Conservation (phyloP, 1,140 invertebrate species). For the Leptopilina clavipes region DNA sequence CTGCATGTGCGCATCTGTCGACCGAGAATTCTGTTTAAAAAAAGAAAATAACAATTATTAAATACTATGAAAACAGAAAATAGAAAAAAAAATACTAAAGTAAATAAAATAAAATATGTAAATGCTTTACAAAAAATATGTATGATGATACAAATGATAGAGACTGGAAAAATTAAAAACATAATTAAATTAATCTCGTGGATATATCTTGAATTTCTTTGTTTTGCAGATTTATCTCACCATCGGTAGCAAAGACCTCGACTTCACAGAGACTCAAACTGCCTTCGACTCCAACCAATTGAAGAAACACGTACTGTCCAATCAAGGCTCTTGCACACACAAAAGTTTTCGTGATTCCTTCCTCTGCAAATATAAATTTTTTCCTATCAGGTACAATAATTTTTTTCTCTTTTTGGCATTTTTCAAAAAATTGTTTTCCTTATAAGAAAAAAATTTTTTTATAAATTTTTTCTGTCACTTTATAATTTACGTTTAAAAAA, state of each 20-base stretch:
- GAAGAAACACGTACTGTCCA: constrained; percentile 91
- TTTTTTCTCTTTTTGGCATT: constrained; percentile 12
- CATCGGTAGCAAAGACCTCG: constrained; percentile 92
- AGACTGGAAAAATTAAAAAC: neutral
- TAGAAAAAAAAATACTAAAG: no score
- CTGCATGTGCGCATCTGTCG: constrained; percentile 83
- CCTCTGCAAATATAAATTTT: constrained; percentile 79
- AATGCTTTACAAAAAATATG: neutral
- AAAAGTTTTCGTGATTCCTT: constrained; percentile 92
- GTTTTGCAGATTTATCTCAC: constrained; percentile 72
- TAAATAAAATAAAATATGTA: no score
- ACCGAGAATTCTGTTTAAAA: constrained; percentile 83
- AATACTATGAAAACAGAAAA: neutral
- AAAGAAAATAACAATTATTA: constrained; percentile 34
- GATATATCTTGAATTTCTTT: neutral
- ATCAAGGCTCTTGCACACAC: constrained; percentile 87
- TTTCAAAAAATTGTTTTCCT: neutral
- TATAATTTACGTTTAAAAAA: no score
- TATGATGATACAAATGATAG: neutral
- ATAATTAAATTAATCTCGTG: neutral
- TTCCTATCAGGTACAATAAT: constrained; percentile 37
- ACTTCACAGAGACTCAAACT: constrained; percentile 93
- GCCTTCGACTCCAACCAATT: constrained; percentile 92
- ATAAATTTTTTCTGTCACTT: no score
- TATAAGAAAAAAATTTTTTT: no score